Evolutionary conservation across 2,113 vertebrate species (phyloP).

Genomic region (Cromileptes altivelis): DNA sequence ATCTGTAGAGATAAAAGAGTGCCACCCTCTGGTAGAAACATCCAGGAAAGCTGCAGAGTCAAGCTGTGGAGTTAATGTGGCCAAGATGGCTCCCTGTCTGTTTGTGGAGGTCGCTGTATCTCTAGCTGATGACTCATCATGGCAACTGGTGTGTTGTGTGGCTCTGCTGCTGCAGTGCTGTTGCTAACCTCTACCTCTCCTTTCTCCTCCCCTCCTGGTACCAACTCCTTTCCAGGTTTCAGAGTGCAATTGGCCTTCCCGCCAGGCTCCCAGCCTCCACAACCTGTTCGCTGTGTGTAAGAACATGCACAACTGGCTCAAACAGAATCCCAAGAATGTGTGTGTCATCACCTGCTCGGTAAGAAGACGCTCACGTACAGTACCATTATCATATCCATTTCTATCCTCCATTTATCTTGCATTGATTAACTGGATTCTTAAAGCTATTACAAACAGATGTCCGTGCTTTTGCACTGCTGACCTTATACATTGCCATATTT

Average conservation of each 20-base stretch:
- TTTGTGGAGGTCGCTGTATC: conserved; percentile 38
- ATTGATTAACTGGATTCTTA: background rate
- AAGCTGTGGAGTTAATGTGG: conserved; percentile 24
- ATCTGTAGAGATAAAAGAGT: conserved; percentile 17
- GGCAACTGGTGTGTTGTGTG: conserved; percentile 49
- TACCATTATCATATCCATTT: background rate
- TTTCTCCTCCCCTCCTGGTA: conserved; percentile 3
- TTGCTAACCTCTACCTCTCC: conserved; percentile 40
- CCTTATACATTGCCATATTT: background rate
- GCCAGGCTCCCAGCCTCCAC: conserved; percentile 96
- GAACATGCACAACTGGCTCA: conserved; percentile 99
- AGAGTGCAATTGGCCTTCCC: conserved; percentile 96
- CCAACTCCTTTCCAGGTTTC: conserved; percentile 88
- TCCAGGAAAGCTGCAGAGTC: conserved; percentile 22
- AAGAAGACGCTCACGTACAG: conserved; percentile 71
- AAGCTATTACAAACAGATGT: background rate
- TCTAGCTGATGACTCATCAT: conserved; percentile 63
- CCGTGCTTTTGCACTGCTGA: background rate
- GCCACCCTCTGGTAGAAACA: conserved; percentile 22
- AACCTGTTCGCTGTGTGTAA: conserved; percentile 98
- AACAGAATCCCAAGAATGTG: conserved; percentile 98
- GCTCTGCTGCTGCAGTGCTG: conserved; percentile 40
- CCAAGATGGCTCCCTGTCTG: conserved; percentile 55
- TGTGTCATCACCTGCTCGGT: conserved; percentile 99
- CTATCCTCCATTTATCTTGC: background rate